phyloP scores from a whole-genome alignment of 2,888 invertebrate species.

The Cecidostiba fungosa region DNA sequence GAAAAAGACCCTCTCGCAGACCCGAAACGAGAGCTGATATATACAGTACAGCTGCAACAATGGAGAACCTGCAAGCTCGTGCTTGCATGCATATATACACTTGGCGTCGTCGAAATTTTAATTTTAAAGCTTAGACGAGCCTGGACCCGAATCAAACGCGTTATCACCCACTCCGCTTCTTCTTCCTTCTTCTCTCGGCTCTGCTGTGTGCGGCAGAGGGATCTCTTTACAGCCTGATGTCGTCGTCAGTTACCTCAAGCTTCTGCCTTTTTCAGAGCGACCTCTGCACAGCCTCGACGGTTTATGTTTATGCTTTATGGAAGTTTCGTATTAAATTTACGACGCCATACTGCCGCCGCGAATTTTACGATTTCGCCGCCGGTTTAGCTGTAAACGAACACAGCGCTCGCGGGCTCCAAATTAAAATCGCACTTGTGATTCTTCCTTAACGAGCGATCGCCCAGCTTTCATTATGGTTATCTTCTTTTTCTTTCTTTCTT shows the following conservation, averaged over 20 bases:
- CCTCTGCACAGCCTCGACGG: constrained; percentile 36
- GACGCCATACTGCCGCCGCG: constrained; percentile 64
- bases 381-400: constrained; percentile 67
- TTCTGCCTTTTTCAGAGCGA: constrained; percentile 22
- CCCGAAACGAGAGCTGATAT: background rate
- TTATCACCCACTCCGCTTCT: background rate
- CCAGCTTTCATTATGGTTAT: background rate
- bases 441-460: background rate
- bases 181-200: background rate
- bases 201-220: too few species aligned
- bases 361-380: constrained; percentile 72
- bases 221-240: constrained; percentile 56
- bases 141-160: constrained; percentile 7
- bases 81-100: too few species aligned
- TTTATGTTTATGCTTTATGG: constrained; percentile 75
- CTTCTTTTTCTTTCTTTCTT: background rate
- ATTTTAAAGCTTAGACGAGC: background rate
- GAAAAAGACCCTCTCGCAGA: too few species aligned
- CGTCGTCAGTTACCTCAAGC: constrained; percentile 70
- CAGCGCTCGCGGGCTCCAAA: constrained; percentile 69
- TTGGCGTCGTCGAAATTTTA: constrained; percentile 12
- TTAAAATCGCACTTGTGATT: constrained; percentile 68
- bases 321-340: constrained; percentile 78
- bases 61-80: too few species aligned
- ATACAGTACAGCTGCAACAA: background rate